Base-by-base conservation (phyloP, 2,113 vertebrate genomes). In the Chelonoidis abingdonii region DNA sequence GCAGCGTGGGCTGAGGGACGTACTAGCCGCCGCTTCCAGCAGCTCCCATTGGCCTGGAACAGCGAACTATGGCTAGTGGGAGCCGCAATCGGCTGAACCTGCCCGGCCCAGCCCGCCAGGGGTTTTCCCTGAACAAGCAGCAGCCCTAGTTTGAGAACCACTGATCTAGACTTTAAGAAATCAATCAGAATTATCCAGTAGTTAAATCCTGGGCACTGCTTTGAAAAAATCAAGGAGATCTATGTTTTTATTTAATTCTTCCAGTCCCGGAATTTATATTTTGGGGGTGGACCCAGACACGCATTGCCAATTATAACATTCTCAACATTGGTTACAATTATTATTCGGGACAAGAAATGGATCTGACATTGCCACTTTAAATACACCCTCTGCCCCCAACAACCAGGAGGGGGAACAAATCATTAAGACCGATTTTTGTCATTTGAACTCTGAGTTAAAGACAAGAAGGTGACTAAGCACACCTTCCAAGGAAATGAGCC, bases 381-480 rank as follows among this genome's bases (percentile, higher is more conserved):
- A 78, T 29, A 7, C 75, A 44, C 24, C 10, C 38, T 13, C 4
- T 14, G 83, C 6, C 21, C 41, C 27, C 80, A 44, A 35, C 25
- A 19, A 22, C 29, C 14, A 52, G 17, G 41, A 86, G 35, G 21
- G 8, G 44, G 12, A 22, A 27, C n/a, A 41, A 56, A 16, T 83
- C 2, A 3, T 13, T 4, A 47, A 72, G 0, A 49, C 25, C 3
- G 2, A 69, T 35, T 1, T 54, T 5, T 35, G 52, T 56, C 24
- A 22, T 38, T 50, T 52, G 52, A 75, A 50, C 69, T 41, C 29
- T 47, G 27, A 3, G 59, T 11, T 1, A 1, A 72, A 59, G 84
- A 35, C 22, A 50, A 19, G 50, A 35, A 5, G 35, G 57, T 0
- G 1, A 80, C 50, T 44, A 89, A 80, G 12, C 8, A 25, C 31